Evolutionary conservation across 2,113 vertebrate species (phyloP).

Genomic region (Cololabis saira): DNA sequence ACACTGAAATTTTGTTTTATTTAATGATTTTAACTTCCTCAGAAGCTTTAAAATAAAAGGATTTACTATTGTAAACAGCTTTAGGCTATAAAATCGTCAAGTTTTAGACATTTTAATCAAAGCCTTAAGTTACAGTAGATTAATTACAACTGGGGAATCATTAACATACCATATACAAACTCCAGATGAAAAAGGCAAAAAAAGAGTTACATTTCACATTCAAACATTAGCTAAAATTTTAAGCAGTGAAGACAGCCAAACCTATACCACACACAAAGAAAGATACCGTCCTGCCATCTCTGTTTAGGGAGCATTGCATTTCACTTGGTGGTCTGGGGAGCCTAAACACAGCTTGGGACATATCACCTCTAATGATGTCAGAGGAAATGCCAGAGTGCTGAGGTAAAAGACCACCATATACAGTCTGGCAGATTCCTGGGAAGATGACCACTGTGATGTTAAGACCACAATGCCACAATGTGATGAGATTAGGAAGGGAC

Average conservation of each 20-base stretch:
- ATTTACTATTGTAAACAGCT: too few species aligned
- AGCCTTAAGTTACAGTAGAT: too few species aligned
- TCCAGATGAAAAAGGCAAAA: too few species aligned
- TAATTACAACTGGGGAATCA: neutral
- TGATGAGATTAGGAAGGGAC: constrained; percentile 28
- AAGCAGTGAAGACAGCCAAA: neutral
- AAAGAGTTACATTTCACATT: neutral
- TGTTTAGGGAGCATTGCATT: constrained; percentile 27
- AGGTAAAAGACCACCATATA: constrained; percentile 56
- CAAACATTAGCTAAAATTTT: constrained; percentile 7
- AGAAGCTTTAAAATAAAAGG: too few species aligned
- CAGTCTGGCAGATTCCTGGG: constrained; percentile 50
- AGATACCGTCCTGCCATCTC: constrained; percentile 7
- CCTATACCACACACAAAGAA: constrained; percentile 3
- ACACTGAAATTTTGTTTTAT: too few species aligned
- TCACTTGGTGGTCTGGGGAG: constrained; percentile 12
- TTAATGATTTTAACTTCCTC: too few species aligned
- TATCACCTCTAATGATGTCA: constrained; percentile 67
- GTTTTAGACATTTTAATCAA: too few species aligned
- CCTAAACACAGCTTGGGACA: constrained; percentile 46
- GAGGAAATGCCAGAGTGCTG: constrained; percentile 75
- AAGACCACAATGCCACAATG: neutral
- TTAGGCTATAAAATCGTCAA: too few species aligned
- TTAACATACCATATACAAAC: too few species aligned
- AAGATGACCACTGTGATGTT: constrained; percentile 51